These are phyloP conservation scores for Ammospiza caudacuta DNA, from an alignment of 2,113 vertebrate genomes.

Conservation along the genomic window DNA sequence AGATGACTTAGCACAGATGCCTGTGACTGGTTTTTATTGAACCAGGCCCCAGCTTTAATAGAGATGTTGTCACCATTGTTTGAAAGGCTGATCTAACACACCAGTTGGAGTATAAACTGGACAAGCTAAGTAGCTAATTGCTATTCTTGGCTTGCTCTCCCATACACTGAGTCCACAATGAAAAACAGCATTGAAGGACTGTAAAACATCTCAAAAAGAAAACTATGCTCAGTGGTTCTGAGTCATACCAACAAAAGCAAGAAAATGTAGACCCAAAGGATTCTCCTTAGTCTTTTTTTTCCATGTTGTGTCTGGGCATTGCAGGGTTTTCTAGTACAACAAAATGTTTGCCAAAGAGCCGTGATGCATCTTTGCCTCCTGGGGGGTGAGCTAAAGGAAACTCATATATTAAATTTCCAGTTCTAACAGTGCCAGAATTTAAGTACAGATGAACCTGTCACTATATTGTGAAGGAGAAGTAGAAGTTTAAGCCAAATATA, in stretches of 20 bases:
- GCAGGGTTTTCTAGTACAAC: not conserved
- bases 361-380: not conserved
- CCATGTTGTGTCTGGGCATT: not conserved
- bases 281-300: not conserved
- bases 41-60: not conserved
- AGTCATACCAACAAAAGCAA: constrained; percentile 22
- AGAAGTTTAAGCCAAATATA: not conserved
- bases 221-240: not conserved
- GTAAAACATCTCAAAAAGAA: constrained; percentile 48
- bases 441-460: constrained; percentile 26
- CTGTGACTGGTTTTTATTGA: not conserved
- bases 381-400: constrained; percentile 26
- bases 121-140: constrained; percentile 66
- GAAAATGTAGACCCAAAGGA: not conserved
- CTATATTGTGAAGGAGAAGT: not conserved
- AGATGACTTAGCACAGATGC: not conserved
- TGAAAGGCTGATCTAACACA: constrained; percentile 46
- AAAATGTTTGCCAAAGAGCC: not conserved
- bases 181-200: constrained; percentile 35
- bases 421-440: constrained; percentile 7
- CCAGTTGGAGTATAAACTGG: constrained; percentile 9
- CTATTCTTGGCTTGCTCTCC: constrained; percentile 67
- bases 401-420: constrained; percentile 17
- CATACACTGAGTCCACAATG: not conserved
- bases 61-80: constrained; percentile 48